These are phyloP conservation scores for Tetrao urogallus DNA, from an alignment of 2,113 vertebrate species.

Conservation along the genomic window DNA sequence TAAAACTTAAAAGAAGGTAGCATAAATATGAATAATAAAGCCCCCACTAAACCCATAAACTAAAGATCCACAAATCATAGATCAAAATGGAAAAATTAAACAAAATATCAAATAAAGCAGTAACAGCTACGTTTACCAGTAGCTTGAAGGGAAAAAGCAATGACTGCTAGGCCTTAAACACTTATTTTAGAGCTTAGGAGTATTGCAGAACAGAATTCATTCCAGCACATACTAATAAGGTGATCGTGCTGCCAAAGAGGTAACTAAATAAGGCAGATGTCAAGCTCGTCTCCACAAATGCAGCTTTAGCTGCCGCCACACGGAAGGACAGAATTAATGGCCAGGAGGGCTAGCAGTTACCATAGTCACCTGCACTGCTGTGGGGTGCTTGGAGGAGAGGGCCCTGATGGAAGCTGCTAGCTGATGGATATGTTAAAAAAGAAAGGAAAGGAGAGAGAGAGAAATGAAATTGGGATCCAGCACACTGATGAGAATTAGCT, in stretches of 20 bases:
- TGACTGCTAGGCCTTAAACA: not conserved
- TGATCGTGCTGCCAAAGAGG: not conserved
- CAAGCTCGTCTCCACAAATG: not conserved
- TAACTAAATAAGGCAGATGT: slow-evolving; percentile 7
- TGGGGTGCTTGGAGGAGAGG: not conserved
- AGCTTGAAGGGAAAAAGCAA: not conserved
- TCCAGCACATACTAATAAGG: not conserved
- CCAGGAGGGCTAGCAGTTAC: not conserved
- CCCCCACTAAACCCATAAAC: not conserved
- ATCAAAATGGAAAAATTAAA: not conserved
- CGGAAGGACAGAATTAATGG: not conserved
- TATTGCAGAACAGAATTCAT: slow-evolving; percentile 6
- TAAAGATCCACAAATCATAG: not conserved
- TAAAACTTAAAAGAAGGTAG: not conserved
- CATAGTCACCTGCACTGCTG: not conserved
- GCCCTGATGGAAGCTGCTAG: not conserved
- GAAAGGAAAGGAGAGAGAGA: not conserved
- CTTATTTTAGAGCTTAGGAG: not conserved
- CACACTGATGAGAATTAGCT: not conserved
- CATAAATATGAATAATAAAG: not conserved
- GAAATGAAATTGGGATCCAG: not conserved
- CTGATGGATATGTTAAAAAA: not conserved
- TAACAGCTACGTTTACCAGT: not conserved
- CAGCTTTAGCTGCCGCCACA: not conserved
- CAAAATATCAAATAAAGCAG: not conserved